These are phyloP conservation scores for Ceyx cyanopectus DNA, from an alignment of 2,113 vertebrate species.

Conservation along the genomic window DNA sequence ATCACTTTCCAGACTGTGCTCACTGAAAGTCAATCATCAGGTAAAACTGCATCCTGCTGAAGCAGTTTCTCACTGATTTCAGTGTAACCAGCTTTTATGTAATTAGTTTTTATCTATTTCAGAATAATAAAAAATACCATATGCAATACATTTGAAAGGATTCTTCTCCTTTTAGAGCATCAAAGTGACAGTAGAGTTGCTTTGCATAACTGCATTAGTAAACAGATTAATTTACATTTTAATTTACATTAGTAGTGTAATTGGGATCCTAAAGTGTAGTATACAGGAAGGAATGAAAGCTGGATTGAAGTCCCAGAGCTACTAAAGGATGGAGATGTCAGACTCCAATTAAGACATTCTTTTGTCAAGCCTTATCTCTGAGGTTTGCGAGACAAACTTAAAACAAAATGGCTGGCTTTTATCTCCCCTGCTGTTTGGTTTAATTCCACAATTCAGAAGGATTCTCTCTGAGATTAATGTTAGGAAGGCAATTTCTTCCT, in stretches of 20 bases:
- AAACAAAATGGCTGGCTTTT: constrained; percentile 19
- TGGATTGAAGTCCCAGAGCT: background rate
- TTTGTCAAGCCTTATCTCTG: constrained; percentile 47
- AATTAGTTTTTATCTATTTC: constrained; percentile 13
- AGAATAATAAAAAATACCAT: background rate
- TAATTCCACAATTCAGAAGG: background rate
- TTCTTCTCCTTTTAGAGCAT: background rate
- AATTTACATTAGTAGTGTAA: constrained; percentile 44
- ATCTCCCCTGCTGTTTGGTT: background rate
- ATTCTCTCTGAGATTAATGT: constrained; percentile 8
- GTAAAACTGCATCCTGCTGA: background rate
- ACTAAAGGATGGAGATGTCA: background rate
- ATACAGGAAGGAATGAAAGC: constrained; percentile 20
- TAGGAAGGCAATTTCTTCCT: background rate
- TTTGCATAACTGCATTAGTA: constrained; percentile 34
- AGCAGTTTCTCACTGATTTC: background rate
- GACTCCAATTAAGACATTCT: constrained; percentile 29
- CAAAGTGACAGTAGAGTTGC: background rate
- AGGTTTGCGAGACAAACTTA: constrained; percentile 25
- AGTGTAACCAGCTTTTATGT: background rate
- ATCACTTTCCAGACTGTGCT: background rate
- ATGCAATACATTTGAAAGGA: background rate
- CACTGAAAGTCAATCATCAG: background rate
- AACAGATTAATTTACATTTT: constrained; percentile 59
- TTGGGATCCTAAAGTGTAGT: background rate